Percentiles rank a stretch among this genome's conserved stretches.
Conservation (phyloP, 2,113 vertebrate species). For the Aphelocoma coerulescens region DNA sequence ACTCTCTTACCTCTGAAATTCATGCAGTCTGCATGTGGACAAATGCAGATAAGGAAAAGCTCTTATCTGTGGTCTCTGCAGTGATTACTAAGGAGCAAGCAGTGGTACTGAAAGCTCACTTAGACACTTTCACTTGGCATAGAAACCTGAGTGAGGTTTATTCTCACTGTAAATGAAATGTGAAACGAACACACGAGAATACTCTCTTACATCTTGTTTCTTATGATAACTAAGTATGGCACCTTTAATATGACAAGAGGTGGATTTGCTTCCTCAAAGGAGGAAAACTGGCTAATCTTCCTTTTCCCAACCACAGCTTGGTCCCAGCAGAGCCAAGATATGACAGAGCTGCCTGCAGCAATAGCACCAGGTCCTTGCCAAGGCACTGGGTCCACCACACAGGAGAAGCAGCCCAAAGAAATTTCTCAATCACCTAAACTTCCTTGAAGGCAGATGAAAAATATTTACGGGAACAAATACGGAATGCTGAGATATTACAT, state of each 20-base stretch:
- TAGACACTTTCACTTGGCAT: neutral
- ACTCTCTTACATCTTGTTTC: neutral
- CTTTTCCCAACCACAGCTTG: neutral
- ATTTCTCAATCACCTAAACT: neutral
- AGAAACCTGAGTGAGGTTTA: neutral
- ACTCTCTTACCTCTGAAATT: neutral
- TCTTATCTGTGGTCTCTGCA: neutral
- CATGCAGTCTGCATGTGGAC: neutral
- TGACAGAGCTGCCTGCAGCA: neutral
- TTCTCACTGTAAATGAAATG: neutral
- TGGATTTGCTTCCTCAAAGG: neutral
- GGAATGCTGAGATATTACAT: conserved; percentile 11
- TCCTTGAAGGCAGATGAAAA: conserved; percentile 51
- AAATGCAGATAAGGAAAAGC: neutral
- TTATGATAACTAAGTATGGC: neutral
- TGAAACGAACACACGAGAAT: neutral
- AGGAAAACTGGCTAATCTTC: neutral
- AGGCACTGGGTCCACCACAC: neutral
- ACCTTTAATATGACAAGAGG: neutral
- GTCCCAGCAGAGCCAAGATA: accelerated
- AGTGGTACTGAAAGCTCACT: neutral
- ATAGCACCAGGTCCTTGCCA: neutral
- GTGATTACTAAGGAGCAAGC: neutral
- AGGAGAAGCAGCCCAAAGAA: neutral
- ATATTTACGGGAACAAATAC: conserved; percentile 46